phyloP scores from a whole-genome alignment of 1,140 invertebrate genomes.

The Zaprionus ornatus region DNA sequence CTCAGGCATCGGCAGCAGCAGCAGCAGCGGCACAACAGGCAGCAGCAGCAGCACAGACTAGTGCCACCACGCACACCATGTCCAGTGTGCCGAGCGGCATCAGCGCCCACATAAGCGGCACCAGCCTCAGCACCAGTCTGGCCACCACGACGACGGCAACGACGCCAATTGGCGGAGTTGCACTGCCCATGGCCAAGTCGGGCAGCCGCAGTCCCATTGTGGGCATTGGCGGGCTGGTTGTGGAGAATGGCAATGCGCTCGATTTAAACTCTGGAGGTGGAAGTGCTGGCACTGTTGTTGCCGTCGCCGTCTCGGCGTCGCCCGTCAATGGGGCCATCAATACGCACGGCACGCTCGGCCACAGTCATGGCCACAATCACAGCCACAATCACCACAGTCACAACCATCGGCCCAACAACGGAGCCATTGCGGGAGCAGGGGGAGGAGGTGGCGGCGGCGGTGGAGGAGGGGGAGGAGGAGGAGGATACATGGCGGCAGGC shows the following conservation, averaged over 20 bases:
- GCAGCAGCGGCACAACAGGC: background rate
- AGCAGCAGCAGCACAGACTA: background rate
- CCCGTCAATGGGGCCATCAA: conserved; percentile 32
- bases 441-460: background rate
- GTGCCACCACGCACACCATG: conserved; percentile 48
- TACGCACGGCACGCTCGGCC: conserved; percentile 19
- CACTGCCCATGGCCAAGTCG: conserved; percentile 44
- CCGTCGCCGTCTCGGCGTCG: conserved; percentile 25
- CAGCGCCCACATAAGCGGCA: conserved; percentile 80
- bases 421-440: conserved; percentile 20
- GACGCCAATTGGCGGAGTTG: conserved; percentile 68
- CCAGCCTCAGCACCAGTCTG: conserved; percentile 66
- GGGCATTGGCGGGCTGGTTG: conserved; percentile 49
- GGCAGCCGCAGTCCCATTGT: conserved; percentile 64
- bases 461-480: background rate
- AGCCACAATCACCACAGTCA: conserved; percentile 52
- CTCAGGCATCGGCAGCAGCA: conserved; percentile 8
- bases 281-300: conserved; percentile 24
- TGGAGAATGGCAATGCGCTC: conserved; percentile 44
- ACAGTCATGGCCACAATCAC: conserved; percentile 48
- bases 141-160: conserved; percentile 71
- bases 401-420: conserved; percentile 43
- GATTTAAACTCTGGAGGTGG: background rate
- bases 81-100: conserved; percentile 80
- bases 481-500: conserved; percentile 75